Evolutionary conservation across 2,797 vertebrate genomes (phyloP).

Genomic region (Manis pentadactyla): DNA sequence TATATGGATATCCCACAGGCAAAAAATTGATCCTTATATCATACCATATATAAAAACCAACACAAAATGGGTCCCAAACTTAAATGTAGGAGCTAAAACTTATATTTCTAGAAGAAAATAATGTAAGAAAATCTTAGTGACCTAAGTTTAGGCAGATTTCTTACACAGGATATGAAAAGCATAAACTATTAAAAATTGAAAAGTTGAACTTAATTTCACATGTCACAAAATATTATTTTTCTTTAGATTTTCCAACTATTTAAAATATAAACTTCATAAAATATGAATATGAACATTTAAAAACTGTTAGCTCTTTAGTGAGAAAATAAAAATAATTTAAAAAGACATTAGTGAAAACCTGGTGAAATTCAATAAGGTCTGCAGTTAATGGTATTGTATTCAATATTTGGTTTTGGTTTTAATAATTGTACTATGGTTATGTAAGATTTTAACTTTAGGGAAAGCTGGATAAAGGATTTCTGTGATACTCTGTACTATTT

Average conservation of each 20-base stretch:
- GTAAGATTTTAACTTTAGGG: neutral
- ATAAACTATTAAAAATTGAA: neutral
- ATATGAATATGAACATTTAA: slow-evolving; percentile 10
- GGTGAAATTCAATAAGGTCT: slow-evolving; percentile 12
- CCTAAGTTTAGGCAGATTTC: neutral
- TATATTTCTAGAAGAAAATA: slow-evolving; percentile 30
- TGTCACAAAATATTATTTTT: neutral
- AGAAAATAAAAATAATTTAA: neutral
- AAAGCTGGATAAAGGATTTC: neutral
- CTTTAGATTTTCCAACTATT: slow-evolving; percentile 12
- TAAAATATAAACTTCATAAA: slow-evolving; percentile 48
- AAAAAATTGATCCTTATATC: neutral
- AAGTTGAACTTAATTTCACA: slow-evolving; percentile 29
- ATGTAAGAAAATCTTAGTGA: slow-evolving; percentile 11
- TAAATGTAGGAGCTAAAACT: slow-evolving; percentile 38
- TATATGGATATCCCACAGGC: neutral
- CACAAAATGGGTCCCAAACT: slow-evolving; percentile 24
- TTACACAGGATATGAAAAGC: slow-evolving; percentile 36
- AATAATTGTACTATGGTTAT: neutral
- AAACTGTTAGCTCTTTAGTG: slow-evolving; percentile 25
- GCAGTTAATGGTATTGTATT: neutral
- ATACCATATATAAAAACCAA: neutral
- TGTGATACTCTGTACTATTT: neutral
- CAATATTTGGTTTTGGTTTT: slow-evolving; percentile 39
- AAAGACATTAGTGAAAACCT: neutral